Conservation (phyloP, 2,797 vertebrate species). For the Staurois parvus region DNA sequence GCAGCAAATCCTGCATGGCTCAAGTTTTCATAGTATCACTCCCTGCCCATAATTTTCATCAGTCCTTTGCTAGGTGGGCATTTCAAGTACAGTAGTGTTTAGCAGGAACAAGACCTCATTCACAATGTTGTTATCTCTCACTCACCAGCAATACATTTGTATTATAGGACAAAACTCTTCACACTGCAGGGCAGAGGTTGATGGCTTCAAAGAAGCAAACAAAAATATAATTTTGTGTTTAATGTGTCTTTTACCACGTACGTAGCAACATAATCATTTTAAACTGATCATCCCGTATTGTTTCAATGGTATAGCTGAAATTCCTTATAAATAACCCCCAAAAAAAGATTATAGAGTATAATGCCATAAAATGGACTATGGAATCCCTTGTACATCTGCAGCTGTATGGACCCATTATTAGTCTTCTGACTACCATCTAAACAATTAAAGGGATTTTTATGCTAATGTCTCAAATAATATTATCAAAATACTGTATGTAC, state of each 20-base stretch:
- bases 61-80: too few species aligned
- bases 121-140: neutral
- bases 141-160: neutral
- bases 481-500: too few species aligned
- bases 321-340: neutral
- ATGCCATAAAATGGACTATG: too few species aligned
- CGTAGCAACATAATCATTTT: neutral
- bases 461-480: neutral
- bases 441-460: conserved; percentile 7
- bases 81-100: too few species aligned
- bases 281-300: neutral
- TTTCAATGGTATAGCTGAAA: too few species aligned
- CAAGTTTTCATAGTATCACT: too few species aligned
- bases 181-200: neutral
- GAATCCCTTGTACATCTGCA: neutral
- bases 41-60: too few species aligned
- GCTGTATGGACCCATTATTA: neutral
- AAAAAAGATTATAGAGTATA: neutral
- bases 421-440: neutral
- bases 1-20: too few species aligned
- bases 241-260: neutral
- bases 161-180: neutral
- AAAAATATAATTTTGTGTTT: neutral
- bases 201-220: neutral
- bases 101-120: neutral